Percentiles rank a stretch among this genome's conserved stretches.
phyloP scores from a whole-genome alignment of 2,888 invertebrate genomes.

The Therioaphis trifolii region DNA sequence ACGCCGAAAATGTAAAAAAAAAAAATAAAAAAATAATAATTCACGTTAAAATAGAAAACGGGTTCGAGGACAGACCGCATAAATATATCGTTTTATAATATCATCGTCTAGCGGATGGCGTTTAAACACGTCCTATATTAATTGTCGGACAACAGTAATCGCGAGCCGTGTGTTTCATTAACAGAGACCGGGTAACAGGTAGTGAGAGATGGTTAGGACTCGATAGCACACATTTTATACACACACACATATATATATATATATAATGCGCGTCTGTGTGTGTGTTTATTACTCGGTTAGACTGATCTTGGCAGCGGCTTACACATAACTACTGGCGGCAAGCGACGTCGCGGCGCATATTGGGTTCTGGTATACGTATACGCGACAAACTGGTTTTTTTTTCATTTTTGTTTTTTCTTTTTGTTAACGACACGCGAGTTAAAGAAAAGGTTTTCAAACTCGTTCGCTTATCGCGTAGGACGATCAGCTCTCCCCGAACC shows the following conservation, averaged over 20 bases:
- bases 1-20: background rate
- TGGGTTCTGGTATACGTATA: background rate
- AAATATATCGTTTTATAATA: no score
- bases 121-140: background rate
- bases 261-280: no score
- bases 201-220: background rate
- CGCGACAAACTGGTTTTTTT: slow-evolving; percentile 18
- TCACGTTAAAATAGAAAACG: background rate
- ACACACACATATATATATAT: no score
- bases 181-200: background rate
- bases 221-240: background rate
- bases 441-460: slow-evolving; percentile 31
- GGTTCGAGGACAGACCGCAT: background rate
- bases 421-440: no score
- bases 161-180: background rate
- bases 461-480: slow-evolving; percentile 37
- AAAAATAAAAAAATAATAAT: background rate
- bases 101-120: no score
- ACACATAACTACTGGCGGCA: background rate
- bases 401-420: background rate
- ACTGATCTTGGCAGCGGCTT: no score
- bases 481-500: slow-evolving; percentile 13
- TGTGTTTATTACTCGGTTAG: no score
- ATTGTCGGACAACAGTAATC: background rate
- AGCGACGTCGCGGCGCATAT: background rate